phyloP scores from a whole-genome alignment of 2,888 invertebrate genomes.

The Embidobia sp. region DNA sequence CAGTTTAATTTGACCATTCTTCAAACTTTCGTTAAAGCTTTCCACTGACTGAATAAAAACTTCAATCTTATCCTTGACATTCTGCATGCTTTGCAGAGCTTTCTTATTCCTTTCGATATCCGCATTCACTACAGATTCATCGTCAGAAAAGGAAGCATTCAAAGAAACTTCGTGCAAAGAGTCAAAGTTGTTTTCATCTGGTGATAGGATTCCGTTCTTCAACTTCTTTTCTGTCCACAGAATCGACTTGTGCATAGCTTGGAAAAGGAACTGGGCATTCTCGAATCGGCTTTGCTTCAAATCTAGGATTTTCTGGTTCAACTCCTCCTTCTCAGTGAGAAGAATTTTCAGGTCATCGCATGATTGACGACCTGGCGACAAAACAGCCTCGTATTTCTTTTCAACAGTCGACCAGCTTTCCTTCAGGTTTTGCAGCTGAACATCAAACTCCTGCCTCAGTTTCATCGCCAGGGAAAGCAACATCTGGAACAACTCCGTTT shows the following conservation, averaged over 20 bases:
- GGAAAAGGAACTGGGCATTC: slow-evolving; percentile 28
- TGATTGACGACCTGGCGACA: background rate
- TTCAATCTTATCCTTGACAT: slow-evolving; percentile 65
- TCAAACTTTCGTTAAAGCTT: slow-evolving; percentile 65
- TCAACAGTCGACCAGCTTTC: slow-evolving; percentile 7
- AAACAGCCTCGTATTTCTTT: slow-evolving; percentile 10
- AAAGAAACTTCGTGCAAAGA: slow-evolving; percentile 26
- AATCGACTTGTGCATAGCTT: slow-evolving; percentile 40
- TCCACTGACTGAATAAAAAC: slow-evolving; percentile 63
- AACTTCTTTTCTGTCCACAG: slow-evolving; percentile 45
- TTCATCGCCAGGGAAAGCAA: slow-evolving; percentile 53
- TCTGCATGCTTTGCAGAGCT: slow-evolving; percentile 56
- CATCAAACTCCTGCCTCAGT: slow-evolving; percentile 61
- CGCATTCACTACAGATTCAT: slow-evolving; percentile 34
- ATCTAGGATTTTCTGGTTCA: slow-evolving; percentile 16
- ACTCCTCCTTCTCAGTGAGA: background rate
- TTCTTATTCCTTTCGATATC: slow-evolving; percentile 47
- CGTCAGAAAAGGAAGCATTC: slow-evolving; percentile 35
- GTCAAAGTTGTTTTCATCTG: slow-evolving; percentile 22
- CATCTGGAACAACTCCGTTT: slow-evolving; percentile 61
- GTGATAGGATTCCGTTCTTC: slow-evolving; percentile 10
- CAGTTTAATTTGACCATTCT: slow-evolving; percentile 65
- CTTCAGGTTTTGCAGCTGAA: slow-evolving; percentile 20
- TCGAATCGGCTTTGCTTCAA: slow-evolving; percentile 30
- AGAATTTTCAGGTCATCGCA: slow-evolving; percentile 17